Base-by-base conservation (phyloP, 2,888 invertebrate genomes). In the Automeris io region DNA sequence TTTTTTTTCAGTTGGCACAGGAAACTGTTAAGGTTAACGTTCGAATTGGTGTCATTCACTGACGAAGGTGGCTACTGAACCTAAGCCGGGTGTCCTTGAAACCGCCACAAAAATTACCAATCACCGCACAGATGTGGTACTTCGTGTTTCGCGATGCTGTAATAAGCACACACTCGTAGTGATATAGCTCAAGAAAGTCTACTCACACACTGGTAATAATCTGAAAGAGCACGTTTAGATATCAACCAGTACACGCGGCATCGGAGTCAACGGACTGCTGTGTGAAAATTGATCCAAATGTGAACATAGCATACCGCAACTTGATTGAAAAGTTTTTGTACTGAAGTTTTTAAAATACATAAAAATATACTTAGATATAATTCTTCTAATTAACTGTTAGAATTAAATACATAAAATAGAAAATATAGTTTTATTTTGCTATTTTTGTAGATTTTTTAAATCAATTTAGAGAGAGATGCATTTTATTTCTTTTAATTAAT, bases 11-110 rank as follows among this genome's bases (percentile, higher is more conserved):
- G 68, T 60, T 65, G 60, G 67, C 73, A 67, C 78, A 85, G 82
- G 82, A 82, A 83, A 70, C 66, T 60, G 57, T 49, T 51, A 61
- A 67, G 83, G 79, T 86, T 83, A 83, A 83, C 61, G 85, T 58
- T 69, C 85, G 66, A 66, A 78, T 73, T 81, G 73, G 73, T 83
- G 85, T 81, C 81, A 62, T 82, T 83, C 77, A 76, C 80, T 62
- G 79, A 61, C 57, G 68, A 70, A 76, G 73, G 76, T 77, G 80
- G 80, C 74, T 76, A 78, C 82, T 75, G 80, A 85, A 85, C 86
- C 69, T 74, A 58, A 58, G 69, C 71, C 61, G 66, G 81, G 62
- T 64, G 87, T 82, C 86, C 87, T 87, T 87, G 87, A 76, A 70
- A 58, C 57, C 49, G 61, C 66, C 70, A 65, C 32, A 62, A 56